Base-by-base conservation (phyloP, 2,797 vertebrate species). In the Enteromius radiatus region DNA sequence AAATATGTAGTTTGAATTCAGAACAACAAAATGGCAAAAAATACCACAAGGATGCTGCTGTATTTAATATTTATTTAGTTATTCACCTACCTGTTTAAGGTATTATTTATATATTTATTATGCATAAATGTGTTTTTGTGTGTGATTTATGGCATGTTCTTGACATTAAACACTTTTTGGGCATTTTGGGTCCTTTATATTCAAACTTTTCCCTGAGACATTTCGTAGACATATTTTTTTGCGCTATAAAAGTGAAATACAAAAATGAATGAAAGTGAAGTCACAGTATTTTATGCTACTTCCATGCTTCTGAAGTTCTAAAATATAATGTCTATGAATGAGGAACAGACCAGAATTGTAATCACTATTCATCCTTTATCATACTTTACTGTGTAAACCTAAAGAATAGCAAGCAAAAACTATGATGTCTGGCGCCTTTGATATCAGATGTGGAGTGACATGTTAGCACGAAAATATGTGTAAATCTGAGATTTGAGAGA, bases 1-100 rank as follows among this genome's bases (percentile, higher is more conserved):
- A 9, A 14, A 14, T 17, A 38, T 26, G 0, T 6, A 1, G 11
- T 67, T 54, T 54, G 15, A 74, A 38, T 45, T 63, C 14, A 38
- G 15, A 65, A 23, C 21, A 47, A 33, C 1, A 67, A 43, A 21
- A 75, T 21, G 15, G 33, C 69, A 73, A n/a, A 52, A 56, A 61
- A 45, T 33, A 63, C n/a, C 28, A 23, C 7, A 47, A 33, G 17
- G 7, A 56, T 68, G 33, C 26, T 77, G 49, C 74, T 79, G 67
- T 80, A 64, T 82, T 81, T 83, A 74, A 81, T 80, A 84, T 83
- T 63, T 43, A 43, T 43, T 43, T 54, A 69, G 80, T 61, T 43
- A 52, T 74, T 74, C 36, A 63, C 36, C 1, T 69, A 41, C 15
- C 7, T 70, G 12, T 54, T 67, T 33, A 33, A 47, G 21, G 11